Conservation (phyloP, 2,113 vertebrate genomes). For the Mormyrus iriodes region DNA sequence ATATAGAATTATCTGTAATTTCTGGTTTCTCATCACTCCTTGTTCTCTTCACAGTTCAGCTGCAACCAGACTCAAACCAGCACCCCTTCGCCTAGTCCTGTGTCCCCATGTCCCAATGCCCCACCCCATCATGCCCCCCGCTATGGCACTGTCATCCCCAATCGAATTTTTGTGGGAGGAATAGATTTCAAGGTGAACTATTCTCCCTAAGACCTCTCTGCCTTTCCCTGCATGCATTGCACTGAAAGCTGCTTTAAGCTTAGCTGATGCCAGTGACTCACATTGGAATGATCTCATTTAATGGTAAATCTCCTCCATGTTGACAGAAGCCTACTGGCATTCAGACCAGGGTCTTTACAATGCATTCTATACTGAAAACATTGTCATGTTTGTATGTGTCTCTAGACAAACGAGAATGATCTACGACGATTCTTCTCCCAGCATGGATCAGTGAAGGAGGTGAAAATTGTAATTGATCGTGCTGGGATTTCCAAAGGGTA, state of each 20-base stretch:
- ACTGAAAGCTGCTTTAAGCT: background rate
- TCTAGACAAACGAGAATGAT: slow-evolving; percentile 74
- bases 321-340: background rate
- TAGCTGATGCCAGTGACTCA: background rate
- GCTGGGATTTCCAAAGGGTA: slow-evolving; percentile 77
- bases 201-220: background rate
- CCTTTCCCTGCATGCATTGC: background rate
- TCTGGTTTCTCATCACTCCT: background rate
- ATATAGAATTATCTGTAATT: background rate
- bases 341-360: background rate
- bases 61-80: slow-evolving; percentile 58
- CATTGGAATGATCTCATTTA: background rate
- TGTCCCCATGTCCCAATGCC: slow-evolving; percentile 44
- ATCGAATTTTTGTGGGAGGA: slow-evolving; percentile 82
- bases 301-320: background rate
- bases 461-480: slow-evolving; percentile 79
- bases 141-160: slow-evolving; percentile 71
- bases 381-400: slow-evolving; percentile 12
- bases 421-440: slow-evolving; percentile 74
- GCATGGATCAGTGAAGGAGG: slow-evolving; percentile 74
- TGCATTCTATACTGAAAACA: background rate
- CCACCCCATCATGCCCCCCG: slow-evolving; percentile 44
- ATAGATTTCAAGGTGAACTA: slow-evolving; percentile 71
- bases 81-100: slow-evolving; percentile 53
- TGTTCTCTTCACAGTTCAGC: slow-evolving; percentile 50